Evolutionary conservation across 2,888 invertebrate genomes (phyloP), one percentile per base, ranked within the genome.

Genomic region (Tanypteryx hageni): DNA sequence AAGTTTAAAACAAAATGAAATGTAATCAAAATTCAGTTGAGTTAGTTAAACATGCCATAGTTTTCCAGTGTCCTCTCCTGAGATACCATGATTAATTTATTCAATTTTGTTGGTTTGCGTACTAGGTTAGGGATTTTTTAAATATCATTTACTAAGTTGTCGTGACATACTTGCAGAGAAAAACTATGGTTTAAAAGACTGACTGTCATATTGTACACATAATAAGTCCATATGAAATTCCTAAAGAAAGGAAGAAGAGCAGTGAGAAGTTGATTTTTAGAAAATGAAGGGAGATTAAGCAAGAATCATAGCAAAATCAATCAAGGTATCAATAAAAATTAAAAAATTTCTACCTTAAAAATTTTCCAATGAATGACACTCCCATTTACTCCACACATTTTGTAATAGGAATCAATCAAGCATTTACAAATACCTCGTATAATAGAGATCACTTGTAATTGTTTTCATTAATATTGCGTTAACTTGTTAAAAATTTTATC

Each of bases 1-100:
- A 94, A 93, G 93, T 94, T 93, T 93, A 94, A 93, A 92, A 93
- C 10, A 76, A 86, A 31, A 16, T 9, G 89, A 64, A 64, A 44
- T 89, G 44, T 44, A 61, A 56, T 68, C 31, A 89, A 44, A 89
- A 89, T 56, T 89, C 44, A 18, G 64, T 56, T 68, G 59, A 68
- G 64, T 59, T 89, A 89, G 89, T 89, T 89, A 31, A 64, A 89
- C 22, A 76, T 44, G 61, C 64, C 27, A 61, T 89, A 44, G 64
- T 89, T 89, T 89, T 89, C 44, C 89, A 89, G 89, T 86, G 86
- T 61, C 86, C 86, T 58, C 7, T 86, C 14, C 22, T 58, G 89
- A 89, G 64, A 56, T 64, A 89, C 44, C 89, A 89, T 68, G 44
- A 68, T 89, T 89, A 27, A 56, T 64, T 64, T 64, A 16, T 68